Evolutionary conservation across 2,113 vertebrate genomes (phyloP), one percentile per base, ranked within the genome.

Genomic region (Gambusia affinis): DNA sequence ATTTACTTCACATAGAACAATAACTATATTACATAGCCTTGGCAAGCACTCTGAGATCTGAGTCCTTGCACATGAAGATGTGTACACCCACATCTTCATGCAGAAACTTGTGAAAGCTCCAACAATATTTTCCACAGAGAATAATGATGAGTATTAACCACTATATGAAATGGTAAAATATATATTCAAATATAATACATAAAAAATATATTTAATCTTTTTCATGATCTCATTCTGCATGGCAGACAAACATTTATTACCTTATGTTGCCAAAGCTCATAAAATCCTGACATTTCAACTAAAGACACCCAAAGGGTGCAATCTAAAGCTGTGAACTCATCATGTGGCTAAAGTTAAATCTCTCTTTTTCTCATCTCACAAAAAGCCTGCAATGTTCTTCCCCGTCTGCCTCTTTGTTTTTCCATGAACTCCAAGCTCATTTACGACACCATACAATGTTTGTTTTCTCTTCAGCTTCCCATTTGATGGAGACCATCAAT

Each of bases 1-100:
- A 80, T 87, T 86, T 82, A 66, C 79, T 78, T 83, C 67, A 65
- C 57, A 62, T 61, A 78, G 63, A 81, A 89, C 51, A 87, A 82
- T 83, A 87, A 70, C 77, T 68, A 64, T 81, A 88, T 79, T 88
- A 72, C 57, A 78, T 79, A 73, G 78, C 81, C 75, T 77, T 67
- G 81, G 35, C 70, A 74, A 72, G 75, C 70, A 64, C 29, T 35
- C 35, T 73, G 3, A 37, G 24, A 75, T 66, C 5, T 60, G 42
- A 27, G 27, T 27, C 27, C 27, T 27, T 27, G 27, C 27, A 27
- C 27, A 27, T 27, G 27, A 27, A 27, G 27, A 67, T 67, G 54
- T 60, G 44, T 47, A 79, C 80, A 76, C 77, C 78, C 71, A 87
- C 80, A 79, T 31, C 67, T 79, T 63, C 42, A 60, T 73, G 67